phyloP scores from a whole-genome alignment of 1,140 invertebrate genomes.

The Caenorhabditis brenneri region DNA sequence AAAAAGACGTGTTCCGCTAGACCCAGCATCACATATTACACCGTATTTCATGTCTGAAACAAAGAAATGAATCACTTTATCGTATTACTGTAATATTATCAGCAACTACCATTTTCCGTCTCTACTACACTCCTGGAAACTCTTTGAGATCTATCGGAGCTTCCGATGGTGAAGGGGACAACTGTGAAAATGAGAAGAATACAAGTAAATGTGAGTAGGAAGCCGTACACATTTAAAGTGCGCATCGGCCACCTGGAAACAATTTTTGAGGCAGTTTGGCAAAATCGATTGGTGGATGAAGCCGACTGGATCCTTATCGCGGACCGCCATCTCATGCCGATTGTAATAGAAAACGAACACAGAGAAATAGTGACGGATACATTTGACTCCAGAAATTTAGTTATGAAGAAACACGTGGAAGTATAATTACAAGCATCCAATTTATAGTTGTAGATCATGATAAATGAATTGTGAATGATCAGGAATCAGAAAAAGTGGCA shows the following conservation, averaged over 20 bases:
- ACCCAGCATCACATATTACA: conserved; percentile 75
- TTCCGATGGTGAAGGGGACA: background rate
- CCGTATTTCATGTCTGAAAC: conserved; percentile 72
- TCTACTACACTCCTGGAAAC: background rate
- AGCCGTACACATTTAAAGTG: background rate
- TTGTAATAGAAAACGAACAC: background rate
- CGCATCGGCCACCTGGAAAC: conserved; percentile 23
- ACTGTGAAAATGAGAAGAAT: background rate
- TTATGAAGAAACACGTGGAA: background rate
- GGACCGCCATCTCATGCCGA: background rate
- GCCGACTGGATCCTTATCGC: background rate
- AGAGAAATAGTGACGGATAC: background rate
- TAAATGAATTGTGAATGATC: background rate
- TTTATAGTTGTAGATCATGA: background rate
- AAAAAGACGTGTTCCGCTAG: conserved; percentile 75
- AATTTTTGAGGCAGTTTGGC: background rate
- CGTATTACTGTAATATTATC: too few species aligned
- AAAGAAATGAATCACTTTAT: too few species aligned
- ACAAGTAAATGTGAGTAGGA: conserved; percentile 5
- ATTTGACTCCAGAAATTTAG: background rate
- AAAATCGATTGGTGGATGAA: background rate
- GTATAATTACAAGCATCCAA: background rate
- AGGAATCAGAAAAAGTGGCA: background rate
- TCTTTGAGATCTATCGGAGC: background rate
- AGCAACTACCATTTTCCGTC: background rate